Evolutionary conservation across 2,888 invertebrate genomes (phyloP).

Genomic region (Mechanitis messenoides): DNA sequence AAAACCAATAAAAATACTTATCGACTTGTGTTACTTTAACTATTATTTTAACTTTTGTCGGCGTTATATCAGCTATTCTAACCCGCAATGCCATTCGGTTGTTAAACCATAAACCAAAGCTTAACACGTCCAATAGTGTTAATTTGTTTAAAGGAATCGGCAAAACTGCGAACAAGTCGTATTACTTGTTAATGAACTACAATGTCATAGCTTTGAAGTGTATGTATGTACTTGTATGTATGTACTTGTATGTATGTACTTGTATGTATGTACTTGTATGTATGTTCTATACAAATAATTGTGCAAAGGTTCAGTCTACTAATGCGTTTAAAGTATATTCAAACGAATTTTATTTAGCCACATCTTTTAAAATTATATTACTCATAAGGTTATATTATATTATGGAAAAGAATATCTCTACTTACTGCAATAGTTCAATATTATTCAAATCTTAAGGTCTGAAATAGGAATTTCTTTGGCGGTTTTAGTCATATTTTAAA

Average conservation of each 20-base stretch:
- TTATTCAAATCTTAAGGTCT: too few species aligned
- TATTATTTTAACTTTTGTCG: slow-evolving; percentile 71
- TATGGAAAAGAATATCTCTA: too few species aligned
- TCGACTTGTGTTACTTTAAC: slow-evolving; percentile 48
- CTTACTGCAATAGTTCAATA: too few species aligned
- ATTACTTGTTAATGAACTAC: slow-evolving; percentile 25
- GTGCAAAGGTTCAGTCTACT: too few species aligned
- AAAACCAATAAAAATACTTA: slow-evolving; percentile 31
- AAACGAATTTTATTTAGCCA: too few species aligned
- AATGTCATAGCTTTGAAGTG: slow-evolving; percentile 13
- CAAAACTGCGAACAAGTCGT: slow-evolving; percentile 27
- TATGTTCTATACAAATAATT: neutral
- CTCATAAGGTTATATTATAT: too few species aligned
- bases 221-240: neutral
- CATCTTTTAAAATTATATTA: too few species aligned
- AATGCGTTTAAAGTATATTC: too few species aligned
- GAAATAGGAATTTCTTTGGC: too few species aligned
- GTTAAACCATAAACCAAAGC: slow-evolving; percentile 67
- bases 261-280: neutral
- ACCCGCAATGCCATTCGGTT: slow-evolving; percentile 38
- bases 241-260: neutral
- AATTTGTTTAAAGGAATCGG: slow-evolving; percentile 51
- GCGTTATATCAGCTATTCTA: slow-evolving; percentile 46
- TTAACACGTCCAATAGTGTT: slow-evolving; percentile 62
- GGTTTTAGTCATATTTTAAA: too few species aligned